Percentiles rank a stretch among this genome's conserved stretches.
Conservation (phyloP, 1,140 invertebrate species). For the Phocides pigmalion region DNA sequence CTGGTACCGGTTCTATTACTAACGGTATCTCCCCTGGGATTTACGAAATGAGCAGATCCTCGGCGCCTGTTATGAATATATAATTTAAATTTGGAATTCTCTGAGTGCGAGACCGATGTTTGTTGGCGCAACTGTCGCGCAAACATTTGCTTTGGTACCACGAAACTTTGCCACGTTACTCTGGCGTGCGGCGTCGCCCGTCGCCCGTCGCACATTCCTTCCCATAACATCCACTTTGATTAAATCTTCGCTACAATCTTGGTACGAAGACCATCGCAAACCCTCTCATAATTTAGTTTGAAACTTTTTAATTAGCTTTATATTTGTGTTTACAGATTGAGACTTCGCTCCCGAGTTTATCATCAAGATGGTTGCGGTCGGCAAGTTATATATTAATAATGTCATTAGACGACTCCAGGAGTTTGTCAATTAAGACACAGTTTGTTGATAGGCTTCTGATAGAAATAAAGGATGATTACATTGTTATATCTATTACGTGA, state of each 20-base stretch:
- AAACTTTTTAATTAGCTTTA: slow-evolving; percentile 84
- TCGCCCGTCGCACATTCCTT: slow-evolving; percentile 51
- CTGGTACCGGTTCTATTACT: slow-evolving; percentile 48
- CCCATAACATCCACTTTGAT: slow-evolving; percentile 67
- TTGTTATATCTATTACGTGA: background rate
- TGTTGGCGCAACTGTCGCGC: slow-evolving; percentile 72
- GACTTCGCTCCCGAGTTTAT: slow-evolving; percentile 74
- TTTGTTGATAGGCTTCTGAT: slow-evolving; percentile 6
- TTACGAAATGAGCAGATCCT: slow-evolving; percentile 75
- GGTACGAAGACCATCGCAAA: slow-evolving; percentile 74
- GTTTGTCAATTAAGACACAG: background rate
- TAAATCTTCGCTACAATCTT: slow-evolving; percentile 77
- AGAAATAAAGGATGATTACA: background rate
- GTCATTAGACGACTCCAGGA: slow-evolving; percentile 21
- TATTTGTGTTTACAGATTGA: slow-evolving; percentile 83
- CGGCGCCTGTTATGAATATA: slow-evolving; percentile 82
- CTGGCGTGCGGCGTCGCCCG: slow-evolving; percentile 32
- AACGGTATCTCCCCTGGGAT: slow-evolving; percentile 67
- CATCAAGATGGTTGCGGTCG: slow-evolving; percentile 67
- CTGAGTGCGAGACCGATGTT: slow-evolving; percentile 80
- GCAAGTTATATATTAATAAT: slow-evolving; percentile 60
- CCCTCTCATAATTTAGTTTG: slow-evolving; percentile 83
- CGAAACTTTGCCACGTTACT: slow-evolving; percentile 60
- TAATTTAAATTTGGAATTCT: slow-evolving; percentile 84
- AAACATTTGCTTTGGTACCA: slow-evolving; percentile 77